A percentile compares a stretch with the other conserved stretches of the same genome.
phyloP scores from a whole-genome alignment of 2,113 vertebrate species.

The Tursiops truncatus region DNA sequence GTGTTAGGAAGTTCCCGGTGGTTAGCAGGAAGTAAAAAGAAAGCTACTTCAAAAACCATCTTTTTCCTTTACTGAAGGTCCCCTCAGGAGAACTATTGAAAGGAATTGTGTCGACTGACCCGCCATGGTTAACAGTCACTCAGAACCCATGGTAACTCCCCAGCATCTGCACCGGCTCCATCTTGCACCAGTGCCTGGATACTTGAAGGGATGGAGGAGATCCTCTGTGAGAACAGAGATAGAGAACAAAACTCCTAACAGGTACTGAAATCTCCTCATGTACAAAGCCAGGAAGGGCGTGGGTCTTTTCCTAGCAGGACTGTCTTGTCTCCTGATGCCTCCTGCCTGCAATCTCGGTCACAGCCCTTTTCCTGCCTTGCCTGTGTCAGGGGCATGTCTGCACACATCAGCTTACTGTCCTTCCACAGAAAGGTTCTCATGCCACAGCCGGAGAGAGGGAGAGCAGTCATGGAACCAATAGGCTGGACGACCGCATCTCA shows the following conservation, averaged over 20 bases:
- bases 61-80: slow-evolving; percentile 56
- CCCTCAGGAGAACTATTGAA: slow-evolving; percentile 59
- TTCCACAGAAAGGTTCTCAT: neutral
- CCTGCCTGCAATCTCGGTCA: slow-evolving; percentile 36
- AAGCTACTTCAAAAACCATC: slow-evolving; percentile 56
- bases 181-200: slow-evolving; percentile 30
- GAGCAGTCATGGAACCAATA: rapidly evolving
- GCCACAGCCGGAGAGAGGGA: neutral
- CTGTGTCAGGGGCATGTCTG: neutral
- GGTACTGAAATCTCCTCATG: neutral
- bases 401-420: neutral
- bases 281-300: neutral
- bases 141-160: neutral
- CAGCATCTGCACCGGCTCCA: slow-evolving; percentile 48
- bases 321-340: neutral
- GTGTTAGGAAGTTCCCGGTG: slow-evolving; percentile 63
- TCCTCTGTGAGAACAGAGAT: slow-evolving; percentile 37
- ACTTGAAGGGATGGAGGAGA: slow-evolving; percentile 63
- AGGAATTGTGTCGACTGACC: slow-evolving; percentile 62
- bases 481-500: rapidly evolving
- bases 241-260: slow-evolving; percentile 64
- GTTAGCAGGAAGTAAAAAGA: neutral
- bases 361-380: slow-evolving; percentile 39
- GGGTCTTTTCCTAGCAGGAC: slow-evolving; percentile 36
- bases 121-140: slow-evolving; percentile 64